Percentiles rank a stretch among this genome's conserved stretches.
Conservation (phyloP, 2,797 vertebrate genomes). For the Pipistrellus pipistrellus region DNA sequence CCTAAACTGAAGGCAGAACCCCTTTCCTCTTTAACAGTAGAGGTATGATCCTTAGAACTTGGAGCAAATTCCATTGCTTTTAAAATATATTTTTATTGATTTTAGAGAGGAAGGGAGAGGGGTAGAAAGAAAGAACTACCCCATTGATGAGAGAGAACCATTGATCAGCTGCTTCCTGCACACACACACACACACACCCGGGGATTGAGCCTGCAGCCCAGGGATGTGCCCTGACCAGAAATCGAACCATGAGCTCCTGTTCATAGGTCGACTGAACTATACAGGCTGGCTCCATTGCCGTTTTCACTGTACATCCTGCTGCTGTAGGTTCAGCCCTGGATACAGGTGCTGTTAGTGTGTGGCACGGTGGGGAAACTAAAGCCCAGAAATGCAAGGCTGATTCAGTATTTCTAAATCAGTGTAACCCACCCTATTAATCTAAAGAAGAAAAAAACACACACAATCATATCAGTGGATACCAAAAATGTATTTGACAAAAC, state of each 20-base stretch:
- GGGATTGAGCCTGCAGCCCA: too few relatives aligned
- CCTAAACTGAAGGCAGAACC: background rate
- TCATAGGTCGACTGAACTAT: background rate
- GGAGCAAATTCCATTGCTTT: background rate
- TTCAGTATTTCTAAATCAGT: constrained; percentile 34
- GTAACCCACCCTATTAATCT: background rate
- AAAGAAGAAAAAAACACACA: background rate
- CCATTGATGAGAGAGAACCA: background rate
- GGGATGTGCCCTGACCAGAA: too few relatives aligned
- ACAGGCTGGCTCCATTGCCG: background rate
- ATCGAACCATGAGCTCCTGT: too few relatives aligned
- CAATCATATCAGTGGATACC: background rate
- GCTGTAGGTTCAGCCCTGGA: background rate
- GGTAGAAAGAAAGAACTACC: background rate
- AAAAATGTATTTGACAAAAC: background rate
- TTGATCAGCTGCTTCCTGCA: background rate
- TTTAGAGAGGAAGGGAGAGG: background rate
- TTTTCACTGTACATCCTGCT: background rate
- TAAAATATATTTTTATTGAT: background rate
- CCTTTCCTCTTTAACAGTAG: background rate
- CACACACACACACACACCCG: too few relatives aligned
- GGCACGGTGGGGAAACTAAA: background rate
- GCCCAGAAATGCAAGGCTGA: background rate
- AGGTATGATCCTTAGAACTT: background rate
- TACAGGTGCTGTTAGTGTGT: background rate